These are phyloP conservation scores for Aproaerema taeniolella DNA, from an alignment of 2,888 invertebrate species.

Conservation along the genomic window DNA sequence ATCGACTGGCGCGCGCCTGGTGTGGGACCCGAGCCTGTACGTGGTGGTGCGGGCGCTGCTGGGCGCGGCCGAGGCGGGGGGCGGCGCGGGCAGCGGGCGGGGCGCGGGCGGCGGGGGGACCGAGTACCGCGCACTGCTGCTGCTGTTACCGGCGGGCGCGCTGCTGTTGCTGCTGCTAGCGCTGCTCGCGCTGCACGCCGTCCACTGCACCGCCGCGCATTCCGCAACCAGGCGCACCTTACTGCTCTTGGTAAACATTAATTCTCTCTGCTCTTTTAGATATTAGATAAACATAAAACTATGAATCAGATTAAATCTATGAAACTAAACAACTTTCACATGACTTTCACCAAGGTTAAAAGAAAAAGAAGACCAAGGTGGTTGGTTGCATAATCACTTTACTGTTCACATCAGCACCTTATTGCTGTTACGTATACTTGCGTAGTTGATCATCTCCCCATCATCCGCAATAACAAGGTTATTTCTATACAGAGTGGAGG, in stretches of 20 bases:
- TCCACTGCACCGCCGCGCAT: not conserved
- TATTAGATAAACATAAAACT: no score
- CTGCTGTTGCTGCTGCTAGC: not conserved
- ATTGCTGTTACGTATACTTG: no score
- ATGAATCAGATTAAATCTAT: not conserved
- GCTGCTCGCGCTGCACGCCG: not conserved
- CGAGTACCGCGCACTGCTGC: slow-evolving; percentile 79
- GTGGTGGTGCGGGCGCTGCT: slow-evolving; percentile 86
- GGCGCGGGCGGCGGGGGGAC: slow-evolving; percentile 44
- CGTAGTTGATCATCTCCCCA: no score
- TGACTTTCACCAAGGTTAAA: no score
- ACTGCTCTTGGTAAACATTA: not conserved
- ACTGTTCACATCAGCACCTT: no score
- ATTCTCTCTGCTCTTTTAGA: not conserved
- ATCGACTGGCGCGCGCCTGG: slow-evolving; percentile 87
- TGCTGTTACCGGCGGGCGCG: slow-evolving; percentile 60
- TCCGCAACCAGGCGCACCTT: not conserved
- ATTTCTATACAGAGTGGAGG: no score
- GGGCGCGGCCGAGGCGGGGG: slow-evolving; percentile 80
- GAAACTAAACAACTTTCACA: no score
- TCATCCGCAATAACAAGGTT: no score
- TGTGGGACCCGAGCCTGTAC: slow-evolving; percentile 86
- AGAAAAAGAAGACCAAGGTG: no score
- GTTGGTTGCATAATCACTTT: no score
- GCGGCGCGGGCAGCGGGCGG: slow-evolving; percentile 41